A percentile compares a stretch with the other conserved stretches of the same genome.
These are phyloP conservation scores for Tineola bisselliella DNA, from an alignment of 2,888 invertebrate genomes.

Conservation along the genomic window DNA sequence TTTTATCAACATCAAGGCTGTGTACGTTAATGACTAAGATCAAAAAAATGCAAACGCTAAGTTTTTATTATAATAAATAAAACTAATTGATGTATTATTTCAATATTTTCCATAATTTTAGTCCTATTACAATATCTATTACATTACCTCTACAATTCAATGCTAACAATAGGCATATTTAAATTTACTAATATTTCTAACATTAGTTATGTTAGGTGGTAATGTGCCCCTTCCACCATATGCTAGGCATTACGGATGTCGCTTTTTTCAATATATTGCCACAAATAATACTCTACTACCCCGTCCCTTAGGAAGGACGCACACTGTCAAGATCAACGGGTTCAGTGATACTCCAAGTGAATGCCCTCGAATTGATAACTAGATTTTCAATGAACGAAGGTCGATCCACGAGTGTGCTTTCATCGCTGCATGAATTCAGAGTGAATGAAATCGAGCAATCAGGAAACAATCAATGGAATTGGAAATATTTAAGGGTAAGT, in stretches of 20 bases:
- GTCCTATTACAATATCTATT: too few relatives aligned
- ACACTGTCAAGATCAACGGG: constrained; percentile 44
- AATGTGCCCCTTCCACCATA: too few relatives aligned
- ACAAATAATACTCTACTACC: too few relatives aligned
- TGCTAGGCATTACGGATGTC: too few relatives aligned
- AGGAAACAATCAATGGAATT: constrained; percentile 72
- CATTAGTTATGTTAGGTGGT: too few relatives aligned
- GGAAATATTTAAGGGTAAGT: constrained; percentile 70
- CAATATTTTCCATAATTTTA: too few relatives aligned
- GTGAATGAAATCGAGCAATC: constrained; percentile 60
- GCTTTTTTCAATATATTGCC: too few relatives aligned
- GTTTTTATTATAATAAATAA: too few relatives aligned
- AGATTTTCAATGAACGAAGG: constrained; percentile 59
- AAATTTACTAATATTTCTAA: too few relatives aligned
- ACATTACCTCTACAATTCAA: too few relatives aligned
- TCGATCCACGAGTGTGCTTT: constrained; percentile 58
- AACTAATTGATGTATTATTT: too few relatives aligned
- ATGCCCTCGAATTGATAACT: constrained; percentile 50
- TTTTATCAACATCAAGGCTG: background rate
- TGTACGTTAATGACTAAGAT: background rate
- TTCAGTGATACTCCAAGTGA: constrained; percentile 56
- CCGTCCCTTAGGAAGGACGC: constrained; percentile 30
- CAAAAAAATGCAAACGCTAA: background rate
- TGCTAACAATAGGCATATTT: too few relatives aligned
- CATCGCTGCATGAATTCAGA: constrained; percentile 64